Base-by-base conservation (phyloP, 1,140 invertebrate genomes). In the Oppia nitens region DNA sequence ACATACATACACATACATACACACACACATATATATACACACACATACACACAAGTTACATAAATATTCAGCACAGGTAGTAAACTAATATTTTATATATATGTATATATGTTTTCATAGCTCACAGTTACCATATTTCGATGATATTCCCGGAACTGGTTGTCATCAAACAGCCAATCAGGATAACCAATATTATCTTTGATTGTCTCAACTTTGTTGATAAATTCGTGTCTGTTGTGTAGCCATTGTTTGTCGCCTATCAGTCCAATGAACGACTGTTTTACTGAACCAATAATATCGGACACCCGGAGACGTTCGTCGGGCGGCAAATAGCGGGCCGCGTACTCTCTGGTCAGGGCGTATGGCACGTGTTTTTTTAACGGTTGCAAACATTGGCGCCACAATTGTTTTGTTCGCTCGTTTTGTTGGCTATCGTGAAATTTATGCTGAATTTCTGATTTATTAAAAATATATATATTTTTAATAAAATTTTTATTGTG, bases 181-280 rank as follows among this genome's bases (percentile, higher is more conserved):
- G 73, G 70, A 63, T 74, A 76, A 2, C 74, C 74, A 48, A 76
- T 74, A 58, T 73, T 72, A 26, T 72, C 69, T 24, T 62, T 63
- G 29, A 76, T 73, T 4, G 66, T 66, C 48, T 66, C 49, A 14
- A 60, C 55, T 61, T 65, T 28, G 21, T 57, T 12, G 24, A 56
- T 32, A 0, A 90, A 90, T 14, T 81, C 77, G 49, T 82, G 77
- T 0, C 89, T 95, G 65, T 85, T 81, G 66, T 94, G 89, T 87
- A 96, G 94, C 92, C 92, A 96, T 28, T 81, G 77, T 2, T 92
- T 72, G 89, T 83, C 0, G 84, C 87, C 76, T 23, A 67, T 27
- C 3, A 67, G 59, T 23, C 63, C 32, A n/a, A 67, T 53, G 51
- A 67, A 67, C 45, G 66, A 63, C 47, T 61, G 59, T 14, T 62